These are phyloP conservation scores for Aegithalos caudatus DNA, from an alignment of 2,113 vertebrate species.

Conservation along the genomic window DNA sequence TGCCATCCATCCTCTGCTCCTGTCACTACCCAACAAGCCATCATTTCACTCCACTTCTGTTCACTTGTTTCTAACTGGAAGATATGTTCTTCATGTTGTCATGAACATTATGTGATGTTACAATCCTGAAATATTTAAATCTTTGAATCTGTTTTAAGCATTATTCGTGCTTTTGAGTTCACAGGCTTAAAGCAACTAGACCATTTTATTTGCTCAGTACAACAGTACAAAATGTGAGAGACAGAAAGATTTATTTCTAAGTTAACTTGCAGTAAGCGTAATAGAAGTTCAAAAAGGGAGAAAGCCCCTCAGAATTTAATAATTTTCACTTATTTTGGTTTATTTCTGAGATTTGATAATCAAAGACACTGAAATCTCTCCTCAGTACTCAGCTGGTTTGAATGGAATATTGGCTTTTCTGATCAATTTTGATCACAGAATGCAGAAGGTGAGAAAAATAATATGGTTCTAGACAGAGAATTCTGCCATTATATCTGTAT, in stretches of 20 bases:
- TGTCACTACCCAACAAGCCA: neutral
- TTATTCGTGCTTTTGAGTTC: neutral
- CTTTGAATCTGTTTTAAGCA: neutral
- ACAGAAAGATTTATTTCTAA: neutral
- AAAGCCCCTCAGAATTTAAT: neutral
- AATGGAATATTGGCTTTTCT: neutral
- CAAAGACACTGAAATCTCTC: neutral
- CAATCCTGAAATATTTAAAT: neutral
- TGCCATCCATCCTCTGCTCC: neutral
- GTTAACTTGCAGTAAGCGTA: neutral
- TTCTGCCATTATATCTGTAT: neutral
- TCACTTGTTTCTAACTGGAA: neutral
- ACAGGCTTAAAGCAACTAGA: neutral
- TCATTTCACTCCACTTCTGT: neutral
- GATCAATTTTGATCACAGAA: neutral
- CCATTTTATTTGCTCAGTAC: neutral
- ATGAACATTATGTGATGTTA: fast-evolving
- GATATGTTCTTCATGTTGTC: neutral
- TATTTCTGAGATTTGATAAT: neutral
- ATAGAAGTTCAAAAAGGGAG: neutral
- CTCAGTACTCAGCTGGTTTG: neutral
- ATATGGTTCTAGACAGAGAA: neutral
- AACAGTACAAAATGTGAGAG: neutral
- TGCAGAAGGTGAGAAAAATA: neutral
- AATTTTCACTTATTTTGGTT: neutral